Percentiles rank a stretch among this genome's conserved stretches.
Evolutionary conservation across 2,113 vertebrate species (phyloP).

Genomic region (Synodontis membranacea): DNA sequence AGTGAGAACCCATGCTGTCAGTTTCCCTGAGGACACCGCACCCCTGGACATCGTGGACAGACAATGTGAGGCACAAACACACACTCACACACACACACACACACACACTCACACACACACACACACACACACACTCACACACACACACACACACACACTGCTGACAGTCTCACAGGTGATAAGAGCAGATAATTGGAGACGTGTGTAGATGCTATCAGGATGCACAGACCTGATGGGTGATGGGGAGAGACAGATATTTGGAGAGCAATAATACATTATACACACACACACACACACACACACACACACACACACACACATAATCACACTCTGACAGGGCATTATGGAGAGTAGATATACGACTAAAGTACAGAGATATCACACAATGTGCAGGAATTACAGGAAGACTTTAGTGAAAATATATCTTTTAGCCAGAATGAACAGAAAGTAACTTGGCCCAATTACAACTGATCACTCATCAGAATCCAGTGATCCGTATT

Average conservation of each 20-base stretch:
- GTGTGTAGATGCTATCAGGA: neutral
- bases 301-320: conserved; percentile 9
- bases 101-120: conserved; percentile 49
- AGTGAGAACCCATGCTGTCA: conserved; percentile 76
- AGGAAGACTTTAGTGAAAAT: neutral
- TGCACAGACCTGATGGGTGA: neutral
- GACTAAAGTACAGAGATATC: neutral
- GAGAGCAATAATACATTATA: conserved; percentile 58
- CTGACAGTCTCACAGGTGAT: neutral
- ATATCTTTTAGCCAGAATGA: neutral
- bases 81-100: neutral
- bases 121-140: neutral
- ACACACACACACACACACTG: conserved; percentile 52
- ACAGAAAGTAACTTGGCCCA: neutral
- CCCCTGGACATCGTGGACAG: conserved; percentile 87
- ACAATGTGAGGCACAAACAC: conserved; percentile 82
- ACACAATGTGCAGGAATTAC: neutral
- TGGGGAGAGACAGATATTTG: neutral
- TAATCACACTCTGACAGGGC: neutral
- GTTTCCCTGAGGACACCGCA: conserved; percentile 90
- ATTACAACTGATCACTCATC: neutral
- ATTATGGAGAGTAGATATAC: neutral
- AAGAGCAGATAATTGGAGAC: neutral
- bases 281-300: conserved; percentile 16
- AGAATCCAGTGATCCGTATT: neutral